These are phyloP conservation scores for Melanotaenia maccullochi DNA, from an alignment of 2,797 vertebrate species.

Conservation along the genomic window DNA sequence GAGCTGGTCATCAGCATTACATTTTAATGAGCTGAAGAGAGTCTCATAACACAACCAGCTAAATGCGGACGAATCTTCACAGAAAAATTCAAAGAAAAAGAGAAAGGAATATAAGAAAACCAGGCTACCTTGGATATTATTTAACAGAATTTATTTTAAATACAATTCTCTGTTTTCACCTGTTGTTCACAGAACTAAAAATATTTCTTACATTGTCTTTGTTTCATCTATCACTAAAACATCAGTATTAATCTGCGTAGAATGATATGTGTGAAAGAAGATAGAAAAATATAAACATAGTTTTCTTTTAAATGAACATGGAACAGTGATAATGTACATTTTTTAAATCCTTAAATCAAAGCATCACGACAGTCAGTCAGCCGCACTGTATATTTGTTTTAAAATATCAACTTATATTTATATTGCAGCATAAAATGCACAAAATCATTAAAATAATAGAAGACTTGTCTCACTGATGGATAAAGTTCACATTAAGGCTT, in stretches of 20 bases:
- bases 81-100: conserved; percentile 20
- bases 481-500: neutral
- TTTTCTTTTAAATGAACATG: conserved; percentile 52
- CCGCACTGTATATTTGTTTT: neutral
- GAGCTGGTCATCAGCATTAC: conserved; percentile 88
- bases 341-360: conserved; percentile 11
- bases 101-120: conserved; percentile 82
- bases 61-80: conserved; percentile 67
- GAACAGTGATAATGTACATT: conserved; percentile 6
- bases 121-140: conserved; percentile 83
- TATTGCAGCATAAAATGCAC: neutral
- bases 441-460: conserved; percentile 1
- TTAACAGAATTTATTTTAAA: conserved; percentile 75
- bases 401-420: neutral
- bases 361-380: neutral
- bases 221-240: conserved; percentile 3
- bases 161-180: conserved; percentile 18
- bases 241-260: neutral
- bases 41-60: conserved; percentile 85
- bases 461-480: neutral
- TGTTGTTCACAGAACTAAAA: conserved; percentile 34
- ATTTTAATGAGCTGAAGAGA: conserved; percentile 91
- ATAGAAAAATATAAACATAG: conserved; percentile 8
- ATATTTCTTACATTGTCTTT: neutral
- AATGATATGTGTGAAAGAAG: conserved; percentile 9